Percentiles rank a stretch among this genome's conserved stretches.
Evolutionary conservation across 2,888 invertebrate genomes (phyloP).

Genomic region (Zelleria hepariella): DNA sequence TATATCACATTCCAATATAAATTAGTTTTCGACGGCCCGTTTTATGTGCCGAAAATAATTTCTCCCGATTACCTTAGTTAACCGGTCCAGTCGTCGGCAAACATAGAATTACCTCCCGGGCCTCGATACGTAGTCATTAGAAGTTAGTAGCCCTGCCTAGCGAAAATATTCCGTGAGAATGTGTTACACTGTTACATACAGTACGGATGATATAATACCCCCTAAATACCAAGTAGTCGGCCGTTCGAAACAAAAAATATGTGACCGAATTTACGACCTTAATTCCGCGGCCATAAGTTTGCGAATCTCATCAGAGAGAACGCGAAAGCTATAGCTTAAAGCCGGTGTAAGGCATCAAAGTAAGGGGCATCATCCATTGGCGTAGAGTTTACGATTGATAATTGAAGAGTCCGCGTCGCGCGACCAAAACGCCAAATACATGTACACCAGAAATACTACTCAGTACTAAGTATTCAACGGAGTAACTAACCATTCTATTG

Average conservation of each 20-base stretch:
- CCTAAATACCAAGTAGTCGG: background rate
- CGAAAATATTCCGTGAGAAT: background rate
- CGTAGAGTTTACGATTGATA: constrained; percentile 62
- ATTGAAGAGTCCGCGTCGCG: constrained; percentile 55
- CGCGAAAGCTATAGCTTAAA: constrained; percentile 6
- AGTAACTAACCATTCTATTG: too few species aligned
- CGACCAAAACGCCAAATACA: constrained; percentile 14
- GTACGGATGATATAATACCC: background rate
- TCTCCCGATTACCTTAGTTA: constrained; percentile 18
- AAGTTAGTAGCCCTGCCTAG: background rate
- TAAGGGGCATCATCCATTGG: constrained; percentile 35
- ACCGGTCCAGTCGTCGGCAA: constrained; percentile 1
- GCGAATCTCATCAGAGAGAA: background rate
- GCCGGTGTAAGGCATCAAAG: constrained; percentile 12
- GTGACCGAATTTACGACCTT: background rate
- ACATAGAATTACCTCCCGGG: background rate
- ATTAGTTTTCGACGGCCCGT: constrained; percentile 60
- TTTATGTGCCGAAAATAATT: constrained; percentile 56
- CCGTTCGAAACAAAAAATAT: background rate
- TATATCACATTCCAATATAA: constrained; percentile 71
- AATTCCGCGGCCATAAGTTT: background rate
- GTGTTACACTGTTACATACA: too few species aligned
- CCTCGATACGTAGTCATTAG: background rate
- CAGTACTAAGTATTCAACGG: too few species aligned
- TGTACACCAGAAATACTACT: too few species aligned